phyloP scores from a whole-genome alignment of 2,797 vertebrate species.

The Monodelphis domestica region DNA sequence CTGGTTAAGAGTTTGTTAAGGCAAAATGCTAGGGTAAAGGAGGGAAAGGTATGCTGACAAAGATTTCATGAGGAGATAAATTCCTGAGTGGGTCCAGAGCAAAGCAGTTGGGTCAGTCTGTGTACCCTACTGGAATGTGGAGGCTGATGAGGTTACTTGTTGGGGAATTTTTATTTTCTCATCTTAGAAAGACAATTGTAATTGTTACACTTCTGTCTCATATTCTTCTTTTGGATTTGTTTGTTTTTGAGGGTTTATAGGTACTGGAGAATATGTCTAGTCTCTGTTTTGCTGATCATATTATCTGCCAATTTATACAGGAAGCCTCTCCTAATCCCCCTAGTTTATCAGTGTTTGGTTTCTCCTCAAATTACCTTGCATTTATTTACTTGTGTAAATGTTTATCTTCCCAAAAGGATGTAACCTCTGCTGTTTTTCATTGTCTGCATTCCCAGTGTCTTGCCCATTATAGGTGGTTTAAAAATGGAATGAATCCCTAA shows the following conservation, averaged over 20 bases:
- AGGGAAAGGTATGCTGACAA: background rate
- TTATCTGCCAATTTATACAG: background rate
- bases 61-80: background rate
- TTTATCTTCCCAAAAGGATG: background rate
- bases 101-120: background rate
- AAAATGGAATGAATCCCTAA: constrained; percentile 2
- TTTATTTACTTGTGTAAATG: background rate
- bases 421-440: background rate
- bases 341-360: background rate
- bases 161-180: background rate
- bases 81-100: background rate
- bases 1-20: background rate
- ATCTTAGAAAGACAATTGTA: background rate
- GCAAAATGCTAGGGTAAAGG: background rate
- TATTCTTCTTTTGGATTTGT: background rate
- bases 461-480: background rate
- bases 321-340: background rate
- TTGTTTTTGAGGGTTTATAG: background rate
- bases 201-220: background rate
- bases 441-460: background rate
- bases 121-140: background rate
- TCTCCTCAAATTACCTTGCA: background rate
- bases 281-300: background rate
- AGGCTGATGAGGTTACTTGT: background rate
- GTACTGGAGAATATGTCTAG: background rate